A percentile compares a stretch with the other conserved stretches of the same genome.
These are phyloP conservation scores for Melanitta fusca DNA, from an alignment of 2,797 vertebrate genomes.

Conservation along the genomic window DNA sequence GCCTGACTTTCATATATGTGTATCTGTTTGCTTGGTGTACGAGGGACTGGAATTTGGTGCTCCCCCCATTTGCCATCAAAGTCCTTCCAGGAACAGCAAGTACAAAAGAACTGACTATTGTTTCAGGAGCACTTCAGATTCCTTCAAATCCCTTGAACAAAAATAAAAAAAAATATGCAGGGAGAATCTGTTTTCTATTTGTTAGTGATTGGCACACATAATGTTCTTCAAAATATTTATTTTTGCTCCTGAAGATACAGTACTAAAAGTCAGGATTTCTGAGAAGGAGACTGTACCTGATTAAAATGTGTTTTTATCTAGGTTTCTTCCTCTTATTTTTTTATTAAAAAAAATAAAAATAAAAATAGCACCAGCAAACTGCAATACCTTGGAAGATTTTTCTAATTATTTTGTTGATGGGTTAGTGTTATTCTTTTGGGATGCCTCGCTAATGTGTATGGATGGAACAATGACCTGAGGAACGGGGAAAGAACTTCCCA, in stretches of 20 bases:
- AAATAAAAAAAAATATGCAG: neutral
- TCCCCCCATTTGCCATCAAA: neutral
- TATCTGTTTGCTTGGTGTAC: too few relatives aligned
- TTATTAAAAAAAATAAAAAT: neutral
- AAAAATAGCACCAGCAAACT: neutral
- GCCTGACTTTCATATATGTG: neutral
- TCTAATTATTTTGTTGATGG: constrained; percentile 19
- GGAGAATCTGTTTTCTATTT: neutral
- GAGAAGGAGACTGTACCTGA: neutral
- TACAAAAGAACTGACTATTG: neutral
- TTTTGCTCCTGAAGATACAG: neutral
- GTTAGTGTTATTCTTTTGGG: neutral
- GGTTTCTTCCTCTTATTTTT: neutral
- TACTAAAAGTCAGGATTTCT: neutral
- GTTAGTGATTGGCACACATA: neutral
- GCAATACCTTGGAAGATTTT: constrained; percentile 8
- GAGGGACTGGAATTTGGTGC: neutral
- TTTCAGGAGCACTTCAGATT: neutral
- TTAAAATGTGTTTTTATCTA: neutral
- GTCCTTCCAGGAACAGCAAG: neutral
- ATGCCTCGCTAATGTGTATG: constrained; percentile 13
- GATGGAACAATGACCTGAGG: constrained; percentile 3
- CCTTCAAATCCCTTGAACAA: neutral
- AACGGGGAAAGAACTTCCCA: constrained; percentile 17
- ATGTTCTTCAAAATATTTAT: too few relatives aligned